phyloP scores from a whole-genome alignment of 1,140 invertebrate species.

The Aphaenogaster rudis region DNA sequence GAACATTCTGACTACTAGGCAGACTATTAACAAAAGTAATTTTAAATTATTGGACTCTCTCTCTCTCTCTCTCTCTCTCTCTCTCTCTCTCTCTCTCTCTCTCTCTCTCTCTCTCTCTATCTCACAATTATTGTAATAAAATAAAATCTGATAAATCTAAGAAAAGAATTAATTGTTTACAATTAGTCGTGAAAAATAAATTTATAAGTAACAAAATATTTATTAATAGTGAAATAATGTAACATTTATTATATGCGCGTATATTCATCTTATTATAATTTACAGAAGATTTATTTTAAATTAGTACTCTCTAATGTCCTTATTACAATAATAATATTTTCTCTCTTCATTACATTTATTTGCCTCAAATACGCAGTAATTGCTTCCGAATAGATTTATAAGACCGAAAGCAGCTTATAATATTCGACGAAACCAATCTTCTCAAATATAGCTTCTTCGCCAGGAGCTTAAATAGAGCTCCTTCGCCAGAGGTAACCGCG shows the following conservation, averaged over 20 bases:
- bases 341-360: not conserved
- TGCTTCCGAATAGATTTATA: not conserved
- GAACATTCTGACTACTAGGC: not conserved
- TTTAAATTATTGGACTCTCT: constrained; percentile 1
- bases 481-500: not conserved
- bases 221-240: not conserved
- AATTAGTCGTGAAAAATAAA: not conserved
- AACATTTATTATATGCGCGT: not conserved
- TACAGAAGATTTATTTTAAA: not conserved
- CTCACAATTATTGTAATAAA: not conserved
- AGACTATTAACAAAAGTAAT: constrained; percentile 22
- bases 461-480: not conserved
- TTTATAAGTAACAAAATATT: not conserved
- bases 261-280: not conserved
- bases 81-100: not conserved
- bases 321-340: not conserved
- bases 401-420: not conserved
- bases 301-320: not conserved
- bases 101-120: not conserved
- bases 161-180: not conserved
- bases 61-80: too few relatives aligned
- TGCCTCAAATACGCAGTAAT: not conserved
- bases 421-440: not conserved
- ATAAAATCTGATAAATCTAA: not conserved
- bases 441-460: not conserved